Base-by-base conservation (phyloP, 2,888 invertebrate genomes). In the Fragum whitleyi region DNA sequence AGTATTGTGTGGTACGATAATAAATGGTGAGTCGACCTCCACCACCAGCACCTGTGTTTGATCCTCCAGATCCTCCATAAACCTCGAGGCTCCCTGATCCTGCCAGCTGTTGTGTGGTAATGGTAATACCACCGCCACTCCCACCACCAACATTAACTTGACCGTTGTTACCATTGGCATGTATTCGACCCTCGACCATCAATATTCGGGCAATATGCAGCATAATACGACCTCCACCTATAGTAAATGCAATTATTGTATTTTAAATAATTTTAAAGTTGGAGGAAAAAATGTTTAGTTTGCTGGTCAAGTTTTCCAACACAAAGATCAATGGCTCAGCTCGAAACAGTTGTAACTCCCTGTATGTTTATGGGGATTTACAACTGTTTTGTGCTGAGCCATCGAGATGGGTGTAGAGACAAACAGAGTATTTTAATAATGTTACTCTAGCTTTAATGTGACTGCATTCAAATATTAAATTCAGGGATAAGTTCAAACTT, bases 41-140 rank as follows among this genome's bases (percentile, higher is more conserved):
- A n/a, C 88, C 87, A 23, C 91, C 91, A 39, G 79, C 87, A 11
- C 90, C 90, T 7, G 72, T 65, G 0, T 39, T 59, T 19, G 77
- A 29, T 9, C 61, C 71, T 0, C 88, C 89, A 79, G 68, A 61
- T 2, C 89, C 91, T 28, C 91, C 91, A 42, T 61, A 53, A n/a
- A 88, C 89, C 85, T 88, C 81, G 19, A 91, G 83, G 5, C 73
- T 81, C 32, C 91, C 91, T 21, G 83, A 87, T 9, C 91, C 91
- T 62, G 90, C 88, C 14, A 91, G 69, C 11, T 80, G 59, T 16
- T 69, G 36, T 6, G 88, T 86, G n/a, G 73, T 57, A 9, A 89
- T 79, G 29, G 65, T 75, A 16, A 91, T 81, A 65, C 85, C 86
- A 16, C 91, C 91, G 39, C 91, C 91, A 68, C 89, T 89, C 2